These are phyloP conservation scores for Muscina levida DNA, from an alignment of 2,888 invertebrate genomes.

Conservation along the genomic window DNA sequence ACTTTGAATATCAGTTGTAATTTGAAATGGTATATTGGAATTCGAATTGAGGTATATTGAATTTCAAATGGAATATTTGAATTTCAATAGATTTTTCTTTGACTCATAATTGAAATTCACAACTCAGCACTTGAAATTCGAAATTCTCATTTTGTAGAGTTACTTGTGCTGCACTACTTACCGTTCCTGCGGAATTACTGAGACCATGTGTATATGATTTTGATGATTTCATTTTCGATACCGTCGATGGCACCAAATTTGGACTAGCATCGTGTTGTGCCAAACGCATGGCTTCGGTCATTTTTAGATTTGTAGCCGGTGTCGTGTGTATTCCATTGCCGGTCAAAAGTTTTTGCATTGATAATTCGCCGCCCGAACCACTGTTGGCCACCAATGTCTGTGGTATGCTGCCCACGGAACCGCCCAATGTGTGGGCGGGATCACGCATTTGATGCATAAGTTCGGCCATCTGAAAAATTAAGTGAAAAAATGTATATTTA, in stretches of 20 bases:
- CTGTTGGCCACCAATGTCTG: conserved; percentile 76
- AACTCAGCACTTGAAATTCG: too few relatives aligned
- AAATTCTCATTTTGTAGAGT: too few relatives aligned
- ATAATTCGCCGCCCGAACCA: conserved; percentile 67
- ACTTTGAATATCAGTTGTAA: too few relatives aligned
- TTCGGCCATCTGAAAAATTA: conserved; percentile 78
- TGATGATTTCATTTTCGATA: conserved; percentile 79
- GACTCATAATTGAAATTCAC: too few relatives aligned
- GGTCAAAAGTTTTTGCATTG: conserved; percentile 71
- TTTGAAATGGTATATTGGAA: too few relatives aligned
- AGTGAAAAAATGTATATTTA: not conserved
- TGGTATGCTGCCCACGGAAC: conserved; percentile 79
- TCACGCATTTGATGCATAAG: conserved; percentile 80
- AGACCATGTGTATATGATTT: conserved; percentile 80
- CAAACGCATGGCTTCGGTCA: conserved; percentile 77
- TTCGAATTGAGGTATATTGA: too few relatives aligned
- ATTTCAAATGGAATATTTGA: too few relatives aligned
- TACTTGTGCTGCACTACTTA: too few relatives aligned
- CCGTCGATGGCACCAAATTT: conserved; percentile 76
- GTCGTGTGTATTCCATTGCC: conserved; percentile 77
- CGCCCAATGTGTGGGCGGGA: conserved; percentile 79
- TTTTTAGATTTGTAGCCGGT: conserved; percentile 78
- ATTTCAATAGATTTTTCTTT: too few relatives aligned
- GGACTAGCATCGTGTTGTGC: conserved; percentile 79
- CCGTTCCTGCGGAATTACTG: conserved; percentile 79